Evolutionary conservation across 1,140 invertebrate genomes (phyloP), one percentile per base, ranked within the genome.

Genomic region (Drosophila orena): DNA sequence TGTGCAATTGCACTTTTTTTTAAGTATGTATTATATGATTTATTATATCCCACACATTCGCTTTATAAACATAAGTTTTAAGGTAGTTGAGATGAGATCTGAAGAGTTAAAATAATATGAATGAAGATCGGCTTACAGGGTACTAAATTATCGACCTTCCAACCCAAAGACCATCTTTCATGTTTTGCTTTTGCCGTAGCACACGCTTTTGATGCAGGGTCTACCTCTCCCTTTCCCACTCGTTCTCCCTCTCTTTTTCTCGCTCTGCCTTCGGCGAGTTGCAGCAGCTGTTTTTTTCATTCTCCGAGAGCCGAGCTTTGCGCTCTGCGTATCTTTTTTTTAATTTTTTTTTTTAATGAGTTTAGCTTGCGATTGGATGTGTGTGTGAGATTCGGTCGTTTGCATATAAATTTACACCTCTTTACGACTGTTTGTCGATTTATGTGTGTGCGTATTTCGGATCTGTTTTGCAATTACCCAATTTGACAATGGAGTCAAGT

Each of bases 391-490:
- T 46, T 53, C 15, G 27, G 69, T 74, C 59, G 75, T 89, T 88
- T 89, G 83, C 84, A 88, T 89, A 78, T 79, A 76, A 86, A 88
- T 86, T 88, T 88, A 81, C 83, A 86, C 81, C 79, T 86, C 77
- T 83, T 80, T 64, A 65, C 80, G 65, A 65, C 64, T 66, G 64
- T 65, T 71, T 68, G 71, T 79, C 61, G 64, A 56, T 79, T 74
- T 79, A 80, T 66, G 34, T 55, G 60, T 71, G 59, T 58, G 42
- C 42, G 40, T 77, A 37, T 61, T 52, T 73, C 35, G 55, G 54
- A 62, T 72, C 49, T 70, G 49, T 80, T 79, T 64, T 55, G 50
- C 81, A 80, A 85, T 85, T 85, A 77, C 64, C 58, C 68, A 81
- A 78, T 88, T 84, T 59, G 55, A 84, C 77, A 80, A 72, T 77